Base-by-base conservation (phyloP, 2,797 vertebrate genomes). In the Chelon auratus region DNA sequence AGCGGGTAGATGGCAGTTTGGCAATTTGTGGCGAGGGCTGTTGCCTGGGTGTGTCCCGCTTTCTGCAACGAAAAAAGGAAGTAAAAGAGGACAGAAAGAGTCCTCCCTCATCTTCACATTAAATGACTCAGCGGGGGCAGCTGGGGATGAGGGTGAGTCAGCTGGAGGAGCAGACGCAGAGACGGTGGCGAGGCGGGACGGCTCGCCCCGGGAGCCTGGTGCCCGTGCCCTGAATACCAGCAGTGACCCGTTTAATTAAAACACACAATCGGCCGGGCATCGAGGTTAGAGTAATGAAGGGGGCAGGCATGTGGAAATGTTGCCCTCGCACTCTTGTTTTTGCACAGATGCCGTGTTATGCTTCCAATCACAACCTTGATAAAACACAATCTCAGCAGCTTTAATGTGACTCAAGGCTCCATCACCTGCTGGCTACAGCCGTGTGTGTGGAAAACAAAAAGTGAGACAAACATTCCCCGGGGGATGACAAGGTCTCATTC, bases 21-120 rank as follows among this genome's bases (percentile, higher is more conserved):
- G 82, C 61, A 82, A 87, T 80, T 81, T 91, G 88, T 89, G 88
- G 92, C 69, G 61, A 89, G 87, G 30, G 58, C 88, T 88, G 72
- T 77, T 83, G 69, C 47, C 72, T 82, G 92, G 90, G 91, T 91
- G 91, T 91, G 89, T 66, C 42, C 87, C 60, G 26, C 40, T 77
- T 82, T 77, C 75, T 77, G 78, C 83, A 72, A 68, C 13, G 73
- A 84, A 81, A 88, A 22, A 65, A 88, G 89, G 91, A 92, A 93
- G 90, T 87, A n/a, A 33, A 30, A 77, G 75, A 77, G 60, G 56
- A 82, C 83, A 66, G 50, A 18, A 7, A 1, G 26, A 5, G 77
- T 82, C 33, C 81, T 36, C 82, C 77, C 73, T 86, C 85, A 87
- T 91, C 86, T 81, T 67, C 77, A 69, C 77, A 86, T 86, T 40